Percentiles rank a stretch among this genome's conserved stretches.
Evolutionary conservation across 2,797 vertebrate species (phyloP).

Genomic region (Xenops minutus): DNA sequence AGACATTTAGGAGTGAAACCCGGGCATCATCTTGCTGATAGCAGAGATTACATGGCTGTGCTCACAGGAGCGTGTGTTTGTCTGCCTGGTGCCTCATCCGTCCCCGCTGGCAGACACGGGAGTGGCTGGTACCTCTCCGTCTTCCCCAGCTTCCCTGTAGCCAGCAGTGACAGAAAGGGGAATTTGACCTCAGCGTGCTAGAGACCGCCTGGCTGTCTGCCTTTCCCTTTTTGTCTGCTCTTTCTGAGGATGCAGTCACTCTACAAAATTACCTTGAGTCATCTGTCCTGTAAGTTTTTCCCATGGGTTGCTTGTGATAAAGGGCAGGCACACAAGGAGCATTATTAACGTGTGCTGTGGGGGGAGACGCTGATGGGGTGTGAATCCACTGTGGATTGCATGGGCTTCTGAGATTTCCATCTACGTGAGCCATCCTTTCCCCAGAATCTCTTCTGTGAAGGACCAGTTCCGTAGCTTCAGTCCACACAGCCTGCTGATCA

Average conservation of each 20-base stretch:
- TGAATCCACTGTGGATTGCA: not conserved
- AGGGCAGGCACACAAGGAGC: not conserved
- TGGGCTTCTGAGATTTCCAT: accelerated
- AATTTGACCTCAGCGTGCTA: conserved; percentile 36
- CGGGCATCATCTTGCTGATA: not conserved
- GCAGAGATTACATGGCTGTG: not conserved
- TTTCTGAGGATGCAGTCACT: conserved; percentile 50
- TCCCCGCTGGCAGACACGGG: not conserved
- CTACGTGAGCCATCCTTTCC: not conserved
- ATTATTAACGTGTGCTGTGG: not conserved
- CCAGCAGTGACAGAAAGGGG: not conserved
- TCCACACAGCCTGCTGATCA: not conserved
- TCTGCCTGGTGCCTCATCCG: not conserved
- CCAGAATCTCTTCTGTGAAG: not conserved
- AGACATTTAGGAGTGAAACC: conserved; percentile 28
- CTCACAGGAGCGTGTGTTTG: not conserved
- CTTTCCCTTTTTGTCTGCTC: conserved; percentile 63
- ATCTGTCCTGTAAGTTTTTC: conserved; percentile 38
- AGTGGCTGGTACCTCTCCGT: conserved; percentile 12
- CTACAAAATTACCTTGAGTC: conserved; percentile 62
- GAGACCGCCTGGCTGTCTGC: conserved; percentile 59
- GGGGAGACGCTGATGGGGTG: not conserved
- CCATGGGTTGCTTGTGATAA: not conserved
- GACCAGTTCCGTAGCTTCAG: not conserved
- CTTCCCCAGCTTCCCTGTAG: not conserved